Percentiles rank a stretch among this genome's conserved stretches.
phyloP scores from a whole-genome alignment of 2,888 invertebrate species.

The Azorinus chamasolen region DNA sequence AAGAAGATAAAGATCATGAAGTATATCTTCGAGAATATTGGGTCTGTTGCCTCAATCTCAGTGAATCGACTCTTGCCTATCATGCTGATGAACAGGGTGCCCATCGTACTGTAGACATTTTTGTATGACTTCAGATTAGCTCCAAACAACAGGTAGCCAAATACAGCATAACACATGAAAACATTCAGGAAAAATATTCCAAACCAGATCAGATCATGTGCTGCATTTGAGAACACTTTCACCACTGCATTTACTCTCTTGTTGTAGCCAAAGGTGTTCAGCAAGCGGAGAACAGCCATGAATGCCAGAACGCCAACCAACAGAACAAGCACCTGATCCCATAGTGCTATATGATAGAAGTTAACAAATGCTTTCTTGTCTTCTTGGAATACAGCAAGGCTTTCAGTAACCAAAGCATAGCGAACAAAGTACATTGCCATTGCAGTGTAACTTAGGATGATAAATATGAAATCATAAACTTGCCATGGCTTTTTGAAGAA shows the following conservation, averaged over 20 bases:
- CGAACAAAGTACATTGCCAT: slow-evolving; percentile 67
- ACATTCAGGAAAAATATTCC: slow-evolving; percentile 69
- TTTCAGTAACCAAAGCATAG: slow-evolving; percentile 53
- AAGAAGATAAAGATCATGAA: slow-evolving; percentile 73
- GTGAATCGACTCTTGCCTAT: slow-evolving; percentile 75
- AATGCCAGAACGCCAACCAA: slow-evolving; percentile 69
- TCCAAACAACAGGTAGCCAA: slow-evolving; percentile 73
- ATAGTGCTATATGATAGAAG: slow-evolving; percentile 75
- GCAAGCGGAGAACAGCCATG: slow-evolving; percentile 69
- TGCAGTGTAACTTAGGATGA: slow-evolving; percentile 56
- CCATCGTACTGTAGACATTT: slow-evolving; percentile 65
- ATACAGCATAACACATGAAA: slow-evolving; percentile 68
- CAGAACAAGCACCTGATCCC: slow-evolving; percentile 70
- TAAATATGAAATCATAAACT: slow-evolving; percentile 64
- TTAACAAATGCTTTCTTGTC: slow-evolving; percentile 75
- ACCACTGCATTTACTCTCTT: slow-evolving; percentile 68
- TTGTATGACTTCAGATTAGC: slow-evolving; percentile 66
- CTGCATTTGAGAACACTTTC: slow-evolving; percentile 67
- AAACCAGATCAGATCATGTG: slow-evolving; percentile 70
- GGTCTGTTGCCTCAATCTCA: slow-evolving; percentile 65
- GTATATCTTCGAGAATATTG: slow-evolving; percentile 72
- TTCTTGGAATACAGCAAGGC: slow-evolving; percentile 66
- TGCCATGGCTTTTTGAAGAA: slow-evolving; percentile 73
- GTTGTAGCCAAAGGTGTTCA: slow-evolving; percentile 76
- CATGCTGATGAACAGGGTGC: slow-evolving; percentile 74